A percentile compares a stretch with the other conserved stretches of the same genome.
Conservation (phyloP, 1,140 invertebrate genomes). For the Hyles euphorbiae region DNA sequence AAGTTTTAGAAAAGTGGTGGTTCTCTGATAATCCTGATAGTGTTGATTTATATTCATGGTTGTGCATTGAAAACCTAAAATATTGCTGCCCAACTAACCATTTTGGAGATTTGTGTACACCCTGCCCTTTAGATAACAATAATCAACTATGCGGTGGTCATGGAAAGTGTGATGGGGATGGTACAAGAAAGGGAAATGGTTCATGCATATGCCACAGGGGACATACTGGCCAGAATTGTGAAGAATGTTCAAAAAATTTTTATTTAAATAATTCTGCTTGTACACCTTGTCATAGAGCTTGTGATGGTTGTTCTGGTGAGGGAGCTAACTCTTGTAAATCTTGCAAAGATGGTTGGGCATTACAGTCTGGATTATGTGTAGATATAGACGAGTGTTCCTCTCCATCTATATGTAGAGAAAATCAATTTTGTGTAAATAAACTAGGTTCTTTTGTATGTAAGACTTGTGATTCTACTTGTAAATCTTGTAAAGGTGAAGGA, state of each 20-base stretch:
- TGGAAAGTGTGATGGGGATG: constrained; percentile 95
- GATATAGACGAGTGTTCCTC: constrained; percentile 94
- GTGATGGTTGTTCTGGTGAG: constrained; percentile 86
- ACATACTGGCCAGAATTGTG: constrained; percentile 88
- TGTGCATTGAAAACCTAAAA: constrained; percentile 89
- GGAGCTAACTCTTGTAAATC: constrained; percentile 87
- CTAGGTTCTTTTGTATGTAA: constrained; percentile 92
- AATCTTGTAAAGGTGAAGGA: constrained; percentile 90
- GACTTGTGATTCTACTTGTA: constrained; percentile 87
- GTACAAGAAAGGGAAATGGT: constrained; percentile 95
- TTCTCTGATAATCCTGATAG: constrained; percentile 81
- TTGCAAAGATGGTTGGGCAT: constrained; percentile 89
- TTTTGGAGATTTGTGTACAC: constrained; percentile 88
- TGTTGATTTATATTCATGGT: constrained; percentile 82
- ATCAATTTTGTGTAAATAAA: constrained; percentile 94
- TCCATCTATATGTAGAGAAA: constrained; percentile 79
- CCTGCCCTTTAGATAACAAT: constrained; percentile 86
- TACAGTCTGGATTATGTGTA: constrained; percentile 85
- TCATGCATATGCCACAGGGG: constrained; percentile 91
- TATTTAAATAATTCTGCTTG: constrained; percentile 85
- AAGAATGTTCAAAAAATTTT: constrained; percentile 85
- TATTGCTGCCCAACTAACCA: constrained; percentile 92
- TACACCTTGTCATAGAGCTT: constrained; percentile 89
- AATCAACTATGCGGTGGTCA: constrained; percentile 87
- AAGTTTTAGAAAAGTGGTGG: constrained; percentile 93